Evolutionary conservation across 2,888 invertebrate species (phyloP).

Genomic region (Drosophila crucigera): DNA sequence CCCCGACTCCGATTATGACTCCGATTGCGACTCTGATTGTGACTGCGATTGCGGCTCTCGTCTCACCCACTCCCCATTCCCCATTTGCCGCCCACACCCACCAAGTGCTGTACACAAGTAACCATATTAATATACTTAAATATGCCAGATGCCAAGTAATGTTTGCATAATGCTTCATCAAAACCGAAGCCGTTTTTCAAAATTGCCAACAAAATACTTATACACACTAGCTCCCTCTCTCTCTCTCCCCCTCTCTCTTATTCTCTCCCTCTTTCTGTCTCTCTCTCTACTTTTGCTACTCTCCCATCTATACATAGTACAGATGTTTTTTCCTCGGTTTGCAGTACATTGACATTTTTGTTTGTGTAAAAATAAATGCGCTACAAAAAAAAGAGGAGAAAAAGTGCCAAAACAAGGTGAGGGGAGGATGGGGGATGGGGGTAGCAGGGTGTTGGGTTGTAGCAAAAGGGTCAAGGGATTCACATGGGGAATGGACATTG

Average conservation of each 20-base stretch:
- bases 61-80: background rate
- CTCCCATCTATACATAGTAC: background rate
- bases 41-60: background rate
- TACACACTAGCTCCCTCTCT: background rate
- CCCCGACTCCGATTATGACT: background rate
- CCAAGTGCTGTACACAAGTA: background rate
- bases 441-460: background rate
- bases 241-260: background rate
- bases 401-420: background rate
- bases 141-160: conserved; percentile 31
- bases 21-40: background rate
- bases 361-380: conserved; percentile 56
- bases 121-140: background rate
- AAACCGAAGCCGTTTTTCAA: conserved; percentile 35
- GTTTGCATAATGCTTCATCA: conserved; percentile 52
- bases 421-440: background rate
- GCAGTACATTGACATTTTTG: conserved; percentile 59
- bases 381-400: conserved; percentile 8
- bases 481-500: conserved; percentile 32
- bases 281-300: background rate
- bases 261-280: background rate
- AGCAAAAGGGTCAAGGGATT: conserved; percentile 39
- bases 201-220: conserved; percentile 45
- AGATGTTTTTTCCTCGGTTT: background rate
- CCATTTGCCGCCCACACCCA: background rate